Base-by-base conservation (phyloP, 2,797 vertebrate genomes). In the Poeciliopsis presidionis region DNA sequence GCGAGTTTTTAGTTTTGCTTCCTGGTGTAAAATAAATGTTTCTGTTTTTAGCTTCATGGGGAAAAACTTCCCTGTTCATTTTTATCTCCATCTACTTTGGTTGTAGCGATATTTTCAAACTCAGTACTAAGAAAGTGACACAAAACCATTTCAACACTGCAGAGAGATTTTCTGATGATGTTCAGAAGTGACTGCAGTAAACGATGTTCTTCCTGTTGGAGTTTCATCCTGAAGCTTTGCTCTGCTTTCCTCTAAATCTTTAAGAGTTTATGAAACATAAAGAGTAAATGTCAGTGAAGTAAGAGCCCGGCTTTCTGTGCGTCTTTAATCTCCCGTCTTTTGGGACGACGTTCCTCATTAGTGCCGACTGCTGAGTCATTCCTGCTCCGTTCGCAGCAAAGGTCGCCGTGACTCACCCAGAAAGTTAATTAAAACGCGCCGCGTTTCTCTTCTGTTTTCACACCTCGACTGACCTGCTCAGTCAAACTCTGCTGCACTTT, bases 331-430 rank as follows among this genome's bases (percentile, higher is more conserved):
- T 72, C 25, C 22, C 55, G 28, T 13, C 0, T 18, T 0, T 39
- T 76, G 33, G n/a, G 57, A 63, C 36, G 25, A 1, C 61, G 45
- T 67, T 78, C 70, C 41, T 78, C 70, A 28, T 69, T 45, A 12
- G 39, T 57, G 53, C 22, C 16, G 22, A 22, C 86, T 5, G 69
- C 76, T 51, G 67, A 87, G 30, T 88, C 83, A 65, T 46, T 2
- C 72, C 51, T 45, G 76, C 0, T 70, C 74, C 43, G 80, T 59
- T 46, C 69, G 43, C 70, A 0, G 1, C 73, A 41, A 41, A 81
- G 81, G 57, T 72, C 47, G 13, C 22, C 0, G 22, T 79, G 81
- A 76, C 73, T 86, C 76, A 53, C 1, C 12, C 39, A 57, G 39
- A 76, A 67, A 70, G 46, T 46, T 63, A 28, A 33, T 81, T 77